These are phyloP conservation scores for Anolis apletophallus DNA, from an alignment of 2,797 vertebrate genomes.

Conservation along the genomic window DNA sequence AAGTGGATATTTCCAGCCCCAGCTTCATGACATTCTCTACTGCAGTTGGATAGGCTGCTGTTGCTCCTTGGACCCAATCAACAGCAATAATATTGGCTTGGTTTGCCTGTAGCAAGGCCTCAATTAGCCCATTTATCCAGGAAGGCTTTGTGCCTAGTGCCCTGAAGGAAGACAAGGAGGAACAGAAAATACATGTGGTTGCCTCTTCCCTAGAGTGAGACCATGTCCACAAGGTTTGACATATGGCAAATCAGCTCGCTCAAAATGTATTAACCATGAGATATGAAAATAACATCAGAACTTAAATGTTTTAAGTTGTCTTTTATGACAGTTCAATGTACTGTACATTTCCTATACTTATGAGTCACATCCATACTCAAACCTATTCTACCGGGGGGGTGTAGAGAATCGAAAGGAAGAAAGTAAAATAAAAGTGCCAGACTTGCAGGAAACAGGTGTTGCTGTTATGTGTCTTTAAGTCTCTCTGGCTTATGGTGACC, in stretches of 20 bases:
- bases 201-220: not conserved
- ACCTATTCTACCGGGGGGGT: not conserved
- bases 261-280: not conserved
- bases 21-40: slow-evolving; percentile 90
- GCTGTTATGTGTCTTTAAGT: too few species aligned
- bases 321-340: fast-evolving
- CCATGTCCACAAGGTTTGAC: not conserved
- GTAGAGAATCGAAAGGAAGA: not conserved
- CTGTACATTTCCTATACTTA: slow-evolving; percentile 9
- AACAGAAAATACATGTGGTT: slow-evolving; percentile 28
- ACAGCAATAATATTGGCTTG: slow-evolving; percentile 89
- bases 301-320: not conserved
- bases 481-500: too few species aligned
- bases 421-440: not conserved
- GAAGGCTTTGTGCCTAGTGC: slow-evolving; percentile 89
- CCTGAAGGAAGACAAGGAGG: slow-evolving; percentile 70
- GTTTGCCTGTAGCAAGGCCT: slow-evolving; percentile 77
- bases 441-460: not conserved
- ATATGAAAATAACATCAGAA: slow-evolving; percentile 2
- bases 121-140: slow-evolving; percentile 86
- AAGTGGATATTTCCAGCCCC: slow-evolving; percentile 84
- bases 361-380: not conserved
- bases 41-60: slow-evolving; percentile 86
- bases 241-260: not conserved
- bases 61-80: slow-evolving; percentile 91